Evolutionary conservation across 2,888 invertebrate species (phyloP).

Genomic region (Rotaria socialis): DNA sequence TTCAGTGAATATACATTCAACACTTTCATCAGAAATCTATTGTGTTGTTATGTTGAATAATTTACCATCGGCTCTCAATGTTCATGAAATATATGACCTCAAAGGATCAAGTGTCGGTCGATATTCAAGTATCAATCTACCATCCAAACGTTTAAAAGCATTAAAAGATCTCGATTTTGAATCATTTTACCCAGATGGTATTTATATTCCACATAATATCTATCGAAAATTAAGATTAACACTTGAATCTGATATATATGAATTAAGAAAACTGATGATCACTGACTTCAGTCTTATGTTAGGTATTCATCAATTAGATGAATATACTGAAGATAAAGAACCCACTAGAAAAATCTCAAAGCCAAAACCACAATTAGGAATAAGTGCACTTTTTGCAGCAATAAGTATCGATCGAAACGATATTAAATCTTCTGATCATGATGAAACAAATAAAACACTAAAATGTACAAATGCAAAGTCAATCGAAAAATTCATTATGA

Average conservation of each 20-base stretch:
- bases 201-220: not conserved
- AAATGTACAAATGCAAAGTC: not conserved
- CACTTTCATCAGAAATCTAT: not conserved
- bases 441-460: not conserved
- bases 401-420: not conserved
- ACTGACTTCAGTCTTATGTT: conserved; percentile 10
- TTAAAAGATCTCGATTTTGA: conserved; percentile 30
- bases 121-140: conserved; percentile 3
- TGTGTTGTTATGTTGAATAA: not conserved
- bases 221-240: not conserved
- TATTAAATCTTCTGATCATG: not conserved
- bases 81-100: conserved; percentile 17
- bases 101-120: conserved; percentile 25
- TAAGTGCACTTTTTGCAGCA: not conserved
- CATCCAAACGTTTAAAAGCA: not conserved
- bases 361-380: conserved; percentile 3
- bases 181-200: conserved; percentile 9
- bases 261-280: conserved; percentile 27
- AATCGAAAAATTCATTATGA: conserved; percentile 23
- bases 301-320: conserved; percentile 4
- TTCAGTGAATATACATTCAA: not conserved
- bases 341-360: not conserved
- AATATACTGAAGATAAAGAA: not conserved
- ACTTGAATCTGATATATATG: not conserved
- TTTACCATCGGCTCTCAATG: conserved; percentile 4